These are phyloP conservation scores for Sclerodermus sp. DNA, from an alignment of 2,888 invertebrate genomes.

Conservation along the genomic window DNA sequence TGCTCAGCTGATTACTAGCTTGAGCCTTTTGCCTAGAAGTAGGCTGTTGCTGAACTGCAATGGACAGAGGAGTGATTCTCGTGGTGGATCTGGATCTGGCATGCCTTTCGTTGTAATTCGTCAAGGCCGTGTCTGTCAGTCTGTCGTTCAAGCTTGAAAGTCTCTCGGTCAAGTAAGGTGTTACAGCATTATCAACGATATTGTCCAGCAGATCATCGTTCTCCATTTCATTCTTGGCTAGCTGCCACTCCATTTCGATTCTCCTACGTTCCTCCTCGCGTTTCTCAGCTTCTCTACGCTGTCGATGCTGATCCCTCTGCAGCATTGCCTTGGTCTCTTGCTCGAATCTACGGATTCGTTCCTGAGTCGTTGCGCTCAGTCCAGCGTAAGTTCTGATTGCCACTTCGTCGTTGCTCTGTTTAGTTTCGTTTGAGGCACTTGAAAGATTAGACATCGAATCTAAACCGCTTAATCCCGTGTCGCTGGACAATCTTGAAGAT, in stretches of 20 bases:
- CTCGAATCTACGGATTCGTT: conserved; percentile 72
- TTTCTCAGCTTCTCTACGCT: conserved; percentile 51
- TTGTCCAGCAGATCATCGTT: conserved; percentile 60
- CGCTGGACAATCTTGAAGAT: conserved; percentile 22
- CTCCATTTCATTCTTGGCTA: conserved; percentile 61
- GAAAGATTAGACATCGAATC: conserved; percentile 50
- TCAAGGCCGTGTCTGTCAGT: conserved; percentile 26
- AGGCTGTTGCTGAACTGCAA: conserved; percentile 45
- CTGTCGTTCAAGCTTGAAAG: conserved; percentile 39
- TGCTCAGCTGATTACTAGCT: conserved; percentile 36
- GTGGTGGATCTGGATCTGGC: conserved; percentile 33
- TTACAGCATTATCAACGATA: conserved; percentile 55
- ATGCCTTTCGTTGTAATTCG: conserved; percentile 26
- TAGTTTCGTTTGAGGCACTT: conserved; percentile 45
- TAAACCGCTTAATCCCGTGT: conserved; percentile 37
- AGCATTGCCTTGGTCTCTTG: conserved; percentile 76
- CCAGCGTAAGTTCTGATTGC: conserved; percentile 65
- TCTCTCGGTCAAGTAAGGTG: conserved; percentile 36
- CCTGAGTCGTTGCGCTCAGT: conserved; percentile 65
- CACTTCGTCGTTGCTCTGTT: conserved; percentile 53
- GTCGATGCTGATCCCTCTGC: conserved; percentile 54
- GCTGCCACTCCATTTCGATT: conserved; percentile 59
- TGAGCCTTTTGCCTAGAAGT: conserved; percentile 38
- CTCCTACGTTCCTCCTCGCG: conserved; percentile 60
- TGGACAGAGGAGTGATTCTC: conserved; percentile 38